A percentile compares a stretch with the other conserved stretches of the same genome.
Conservation (phyloP, 2,113 vertebrate genomes). For the Pachypanchax playfairii region DNA sequence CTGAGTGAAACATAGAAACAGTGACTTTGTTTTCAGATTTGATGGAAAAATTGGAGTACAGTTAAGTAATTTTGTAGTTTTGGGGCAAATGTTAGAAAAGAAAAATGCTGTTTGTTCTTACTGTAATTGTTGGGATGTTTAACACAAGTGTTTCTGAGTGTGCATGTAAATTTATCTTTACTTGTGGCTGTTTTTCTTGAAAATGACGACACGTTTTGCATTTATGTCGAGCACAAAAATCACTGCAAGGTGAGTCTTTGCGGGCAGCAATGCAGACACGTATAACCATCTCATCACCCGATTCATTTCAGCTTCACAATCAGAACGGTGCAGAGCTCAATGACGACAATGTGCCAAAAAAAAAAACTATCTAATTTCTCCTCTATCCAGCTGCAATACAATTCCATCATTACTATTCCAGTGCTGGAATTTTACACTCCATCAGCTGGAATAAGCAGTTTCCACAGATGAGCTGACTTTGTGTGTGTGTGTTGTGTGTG, state of each 20-base stretch:
- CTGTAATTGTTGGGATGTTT: conserved; percentile 47
- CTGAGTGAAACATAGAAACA: conserved; percentile 21
- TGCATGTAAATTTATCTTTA: conserved; percentile 3
- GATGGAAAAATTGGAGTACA: conserved; percentile 22
- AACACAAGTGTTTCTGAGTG: conserved; percentile 47
- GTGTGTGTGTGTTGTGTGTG: conserved; percentile 33
- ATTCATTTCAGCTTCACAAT: conserved; percentile 61
- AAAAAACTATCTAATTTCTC: conserved; percentile 66
- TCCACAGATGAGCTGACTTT: conserved; percentile 42
- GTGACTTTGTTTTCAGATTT: conserved; percentile 30
- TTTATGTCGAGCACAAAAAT: conserved; percentile 37
- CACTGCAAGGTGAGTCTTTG: conserved; percentile 41
- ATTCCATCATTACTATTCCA: conserved; percentile 76
- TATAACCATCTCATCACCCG: conserved; percentile 43
- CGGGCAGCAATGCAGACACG: conserved; percentile 35
- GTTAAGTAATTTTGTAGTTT: conserved; percentile 37
- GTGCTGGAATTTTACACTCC: conserved; percentile 71
- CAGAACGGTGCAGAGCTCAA: conserved; percentile 56
- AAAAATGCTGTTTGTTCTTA: conserved; percentile 48
- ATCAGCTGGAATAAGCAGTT: conserved; percentile 73
- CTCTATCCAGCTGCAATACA: conserved; percentile 75
- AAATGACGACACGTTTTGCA: conserved; percentile 48
- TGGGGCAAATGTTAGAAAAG: conserved; percentile 33
- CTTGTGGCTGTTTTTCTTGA: conserved; percentile 20
- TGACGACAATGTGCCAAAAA: conserved; percentile 72